Evolutionary conservation across 2,113 vertebrate species (phyloP), one percentile per base, ranked within the genome.

Genomic region (Catharus fuscescens): DNA sequence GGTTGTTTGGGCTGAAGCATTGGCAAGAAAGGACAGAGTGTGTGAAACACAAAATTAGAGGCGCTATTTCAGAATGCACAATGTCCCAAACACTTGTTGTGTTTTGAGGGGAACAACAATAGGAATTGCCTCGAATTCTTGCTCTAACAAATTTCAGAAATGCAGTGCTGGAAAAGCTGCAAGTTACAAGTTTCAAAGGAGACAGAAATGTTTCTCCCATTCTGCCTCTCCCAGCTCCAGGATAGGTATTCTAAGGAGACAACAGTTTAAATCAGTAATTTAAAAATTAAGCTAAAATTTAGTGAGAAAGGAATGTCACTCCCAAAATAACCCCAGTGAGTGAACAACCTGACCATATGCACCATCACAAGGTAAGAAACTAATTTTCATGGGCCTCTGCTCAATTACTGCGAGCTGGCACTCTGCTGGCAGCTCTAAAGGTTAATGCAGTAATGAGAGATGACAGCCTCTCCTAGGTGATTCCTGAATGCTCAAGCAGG

Each of bases 381-480:
- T 92, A 77, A 97, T 97, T 97, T 97, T 94, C 61, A 23, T 83
- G 78, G 95, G 84, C 80, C 88, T 94, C 57, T 56, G 57, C 82
- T 96, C 93, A 93, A 70, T 97, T 97, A 96, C n/a, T 83, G 52
- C 0, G 9, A 88, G 80, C 72, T 47, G 72, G 93, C 77, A 77
- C 64, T 25, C 60, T 79, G 54, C 69, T 97, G 95, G 89, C 79
- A 92, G 87, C 86, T 96, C 74, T 70, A 97, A 96, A 97, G 88
- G 88, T 96, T 96, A 97, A 93, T 86, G 60, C 81, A 80, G 62
- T 94, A 97, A 97, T 96, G 88, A 97, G 93, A 96, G 96, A 97
- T 95, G 86, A 96, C 96, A 96, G 78, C 96, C 94, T 91, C 95
- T 86, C 89, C 86, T 85, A 82, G 95, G 66, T 12, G 47, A 96